Evolutionary conservation across 2,888 invertebrate genomes (phyloP).

Genomic region (Perithous albicinctus): DNA sequence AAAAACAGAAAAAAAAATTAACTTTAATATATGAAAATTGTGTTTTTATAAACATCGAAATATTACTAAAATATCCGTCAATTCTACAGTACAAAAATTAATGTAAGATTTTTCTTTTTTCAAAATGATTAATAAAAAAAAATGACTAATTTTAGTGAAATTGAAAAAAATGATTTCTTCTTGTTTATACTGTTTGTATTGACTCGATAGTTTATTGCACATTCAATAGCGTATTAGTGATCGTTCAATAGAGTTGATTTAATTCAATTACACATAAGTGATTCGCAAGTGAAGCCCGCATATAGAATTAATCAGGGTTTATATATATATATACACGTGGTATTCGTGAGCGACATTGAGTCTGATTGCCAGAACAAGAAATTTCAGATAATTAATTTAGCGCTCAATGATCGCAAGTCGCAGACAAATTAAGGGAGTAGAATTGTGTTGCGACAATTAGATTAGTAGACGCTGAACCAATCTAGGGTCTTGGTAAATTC

Average conservation of each 20-base stretch:
- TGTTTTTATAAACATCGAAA: not conserved
- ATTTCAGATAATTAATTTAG: not conserved
- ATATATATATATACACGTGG: too few species aligned
- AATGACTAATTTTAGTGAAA: not conserved
- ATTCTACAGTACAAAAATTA: too few species aligned
- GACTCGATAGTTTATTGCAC: not conserved
- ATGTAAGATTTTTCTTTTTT: not conserved
- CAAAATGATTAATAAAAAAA: not conserved
- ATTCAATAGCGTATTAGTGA: not conserved
- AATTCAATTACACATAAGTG: not conserved
- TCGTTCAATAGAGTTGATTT: not conserved
- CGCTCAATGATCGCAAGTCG: not conserved
- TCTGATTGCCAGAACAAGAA: constrained; percentile 8
- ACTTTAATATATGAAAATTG: not conserved
- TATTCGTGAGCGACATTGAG: not conserved
- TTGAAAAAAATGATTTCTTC: too few species aligned
- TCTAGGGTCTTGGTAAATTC: not conserved
- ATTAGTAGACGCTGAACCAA: not conserved
- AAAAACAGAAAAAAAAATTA: not conserved
- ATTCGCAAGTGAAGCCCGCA: not conserved
- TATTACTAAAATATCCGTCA: not conserved
- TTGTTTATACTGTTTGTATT: too few species aligned
- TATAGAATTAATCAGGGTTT: not conserved
- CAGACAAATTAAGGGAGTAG: not conserved
- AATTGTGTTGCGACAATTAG: not conserved